Percentiles rank a stretch among this genome's conserved stretches.
Conservation (phyloP, 2,888 invertebrate genomes). For the Terebella lapidaria region DNA sequence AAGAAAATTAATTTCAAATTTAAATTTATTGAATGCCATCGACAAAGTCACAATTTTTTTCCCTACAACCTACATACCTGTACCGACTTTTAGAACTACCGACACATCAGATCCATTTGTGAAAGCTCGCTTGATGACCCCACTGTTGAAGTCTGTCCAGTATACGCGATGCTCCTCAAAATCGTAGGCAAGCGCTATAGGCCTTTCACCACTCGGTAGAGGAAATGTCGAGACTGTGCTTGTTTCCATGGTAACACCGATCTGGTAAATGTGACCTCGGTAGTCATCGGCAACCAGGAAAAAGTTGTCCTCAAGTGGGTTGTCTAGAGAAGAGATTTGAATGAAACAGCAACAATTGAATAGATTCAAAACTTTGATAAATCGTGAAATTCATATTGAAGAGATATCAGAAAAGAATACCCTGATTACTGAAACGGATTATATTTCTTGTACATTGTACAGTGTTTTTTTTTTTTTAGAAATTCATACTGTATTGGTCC, state of each 20-base stretch:
- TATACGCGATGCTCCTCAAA: conserved; percentile 69
- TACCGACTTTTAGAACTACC: no score
- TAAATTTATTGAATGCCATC: no score
- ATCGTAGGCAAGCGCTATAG: conserved; percentile 79
- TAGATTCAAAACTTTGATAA: not conserved
- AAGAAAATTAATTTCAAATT: not conserved
- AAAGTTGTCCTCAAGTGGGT: conserved; percentile 33
- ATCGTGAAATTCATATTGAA: not conserved
- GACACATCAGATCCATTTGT: no score
- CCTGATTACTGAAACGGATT: no score
- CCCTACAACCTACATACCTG: no score
- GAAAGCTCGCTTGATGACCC: conserved; percentile 32
- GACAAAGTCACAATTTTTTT: no score
- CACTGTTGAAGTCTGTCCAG: conserved; percentile 68
- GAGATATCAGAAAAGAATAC: no score
- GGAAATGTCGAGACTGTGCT: conserved; percentile 10
- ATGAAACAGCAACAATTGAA: not conserved
- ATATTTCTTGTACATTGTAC: no score
- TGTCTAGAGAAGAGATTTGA: no score
- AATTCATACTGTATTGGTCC: no score
- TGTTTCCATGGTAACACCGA: conserved; percentile 64
- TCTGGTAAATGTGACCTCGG: conserved; percentile 69
- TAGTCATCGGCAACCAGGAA: conserved; percentile 44
- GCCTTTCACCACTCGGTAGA: conserved; percentile 39
- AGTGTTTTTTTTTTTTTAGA: no score